Conservation (phyloP, 23 tunicate species). For the Styela plicata region DNA sequence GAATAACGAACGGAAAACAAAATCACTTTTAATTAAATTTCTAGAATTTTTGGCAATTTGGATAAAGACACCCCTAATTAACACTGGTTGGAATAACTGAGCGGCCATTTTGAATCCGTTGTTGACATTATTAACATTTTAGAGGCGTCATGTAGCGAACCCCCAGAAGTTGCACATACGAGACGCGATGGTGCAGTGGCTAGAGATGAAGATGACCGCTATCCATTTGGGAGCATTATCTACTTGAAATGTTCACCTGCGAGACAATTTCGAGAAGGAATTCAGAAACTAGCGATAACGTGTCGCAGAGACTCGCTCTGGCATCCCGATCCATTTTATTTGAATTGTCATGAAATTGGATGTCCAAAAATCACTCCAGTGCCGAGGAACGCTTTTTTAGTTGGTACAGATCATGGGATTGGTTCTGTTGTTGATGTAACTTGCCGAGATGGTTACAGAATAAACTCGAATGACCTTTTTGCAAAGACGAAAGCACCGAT, state of each 20-base stretch:
- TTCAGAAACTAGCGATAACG: conserved; percentile 41
- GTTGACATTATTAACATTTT: too few species aligned
- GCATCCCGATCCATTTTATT: conserved; percentile 52
- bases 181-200: conserved; percentile 34
- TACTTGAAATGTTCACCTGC: conserved; percentile 46
- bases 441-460: conserved; percentile 54
- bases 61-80: too few species aligned
- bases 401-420: conserved; percentile 46
- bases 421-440: conserved; percentile 30
- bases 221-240: conserved; percentile 45
- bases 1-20: too few species aligned
- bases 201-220: conserved; percentile 3
- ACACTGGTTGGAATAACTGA: too few species aligned
- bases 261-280: conserved; percentile 28
- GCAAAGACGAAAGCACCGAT: conserved; percentile 10
- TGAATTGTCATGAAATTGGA: conserved; percentile 51
- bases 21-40: too few species aligned
- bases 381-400: conserved; percentile 38
- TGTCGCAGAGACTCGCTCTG: conserved; percentile 74
- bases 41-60: too few species aligned
- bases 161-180: conserved; percentile 43
- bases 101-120: too few species aligned
- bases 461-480: conserved; percentile 10
- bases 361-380: conserved; percentile 39
- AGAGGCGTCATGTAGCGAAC: conserved; percentile 46